Evolutionary conservation across 1,140 invertebrate species (phyloP).

Genomic region (Grapholita molesta): DNA sequence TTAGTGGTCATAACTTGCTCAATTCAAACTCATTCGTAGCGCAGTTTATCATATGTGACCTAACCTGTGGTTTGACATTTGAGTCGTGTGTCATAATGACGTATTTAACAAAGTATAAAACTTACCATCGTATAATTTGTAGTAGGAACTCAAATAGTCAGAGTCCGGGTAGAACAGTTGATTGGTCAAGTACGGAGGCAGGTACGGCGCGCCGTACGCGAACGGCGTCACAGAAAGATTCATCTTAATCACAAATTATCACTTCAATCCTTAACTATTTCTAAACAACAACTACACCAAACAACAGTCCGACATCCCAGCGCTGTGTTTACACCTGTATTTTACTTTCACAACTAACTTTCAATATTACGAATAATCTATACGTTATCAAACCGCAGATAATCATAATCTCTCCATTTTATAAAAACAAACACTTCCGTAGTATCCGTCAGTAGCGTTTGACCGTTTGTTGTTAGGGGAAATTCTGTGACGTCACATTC

Average conservation of each 20-base stretch:
- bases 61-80: no score
- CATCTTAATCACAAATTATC: conserved; percentile 47
- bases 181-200: conserved; percentile 43
- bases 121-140: conserved; percentile 66
- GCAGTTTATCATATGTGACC: no score
- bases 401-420: not conserved
- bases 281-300: not conserved
- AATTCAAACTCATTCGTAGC: no score
- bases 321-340: not conserved
- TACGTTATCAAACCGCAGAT: not conserved
- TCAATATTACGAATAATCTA: not conserved
- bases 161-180: conserved; percentile 45
- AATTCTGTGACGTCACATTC: not conserved
- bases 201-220: conserved; percentile 32
- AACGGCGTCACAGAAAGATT: conserved; percentile 45
- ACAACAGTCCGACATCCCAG: not conserved
- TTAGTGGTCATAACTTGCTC: no score
- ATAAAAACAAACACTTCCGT: conserved; percentile 16
- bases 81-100: no score
- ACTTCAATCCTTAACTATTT: conserved; percentile 28
- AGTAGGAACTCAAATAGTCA: conserved; percentile 51
- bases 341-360: not conserved
- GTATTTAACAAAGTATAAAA: no score
- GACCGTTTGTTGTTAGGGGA: not conserved
- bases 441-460: not conserved